A percentile compares a stretch with the other conserved stretches of the same genome.
phyloP scores from a whole-genome alignment of 92 coral and sea anemone genomes.

The Epizoanthus stellaris region DNA sequence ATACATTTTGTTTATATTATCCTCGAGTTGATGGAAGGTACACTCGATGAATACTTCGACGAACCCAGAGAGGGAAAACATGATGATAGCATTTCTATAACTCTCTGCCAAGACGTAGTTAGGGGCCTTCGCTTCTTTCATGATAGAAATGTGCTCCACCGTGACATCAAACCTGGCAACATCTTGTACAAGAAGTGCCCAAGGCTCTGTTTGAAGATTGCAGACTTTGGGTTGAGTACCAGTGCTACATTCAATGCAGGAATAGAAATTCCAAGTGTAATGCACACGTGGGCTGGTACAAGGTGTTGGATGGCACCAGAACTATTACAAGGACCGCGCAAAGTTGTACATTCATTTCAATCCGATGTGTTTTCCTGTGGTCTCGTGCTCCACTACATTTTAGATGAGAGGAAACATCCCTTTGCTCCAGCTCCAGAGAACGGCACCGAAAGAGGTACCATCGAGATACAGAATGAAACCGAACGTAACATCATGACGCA shows the following conservation, averaged over 20 bases:
- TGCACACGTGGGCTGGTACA: conserved; percentile 51
- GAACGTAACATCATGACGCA: conserved; percentile 45
- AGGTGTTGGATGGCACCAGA: conserved; percentile 74
- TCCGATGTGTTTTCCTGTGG: conserved; percentile 69
- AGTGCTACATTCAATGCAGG: background rate
- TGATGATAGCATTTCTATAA: background rate
- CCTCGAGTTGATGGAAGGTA: conserved; percentile 66
- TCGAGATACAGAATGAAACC: conserved; percentile 38
- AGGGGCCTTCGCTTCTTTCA: conserved; percentile 51
- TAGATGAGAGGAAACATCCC: conserved; percentile 54
- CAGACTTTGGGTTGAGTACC: conserved; percentile 67
- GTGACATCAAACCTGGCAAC: conserved; percentile 70
- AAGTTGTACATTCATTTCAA: background rate
- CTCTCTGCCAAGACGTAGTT: conserved; percentile 56
- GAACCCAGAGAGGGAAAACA: background rate
- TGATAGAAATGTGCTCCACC: conserved; percentile 47
- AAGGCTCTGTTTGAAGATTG: conserved; percentile 60
- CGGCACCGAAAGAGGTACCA: background rate
- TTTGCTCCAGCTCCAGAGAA: conserved; percentile 30
- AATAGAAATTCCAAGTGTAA: conserved; percentile 25
- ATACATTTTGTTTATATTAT: conserved; percentile 26
- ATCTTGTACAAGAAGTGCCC: conserved; percentile 55
- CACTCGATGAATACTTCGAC: conserved; percentile 36
- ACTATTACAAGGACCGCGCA: background rate
- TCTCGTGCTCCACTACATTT: conserved; percentile 53